Conservation (phyloP, 1,140 invertebrate genomes). For the Drosophila truncata region DNA sequence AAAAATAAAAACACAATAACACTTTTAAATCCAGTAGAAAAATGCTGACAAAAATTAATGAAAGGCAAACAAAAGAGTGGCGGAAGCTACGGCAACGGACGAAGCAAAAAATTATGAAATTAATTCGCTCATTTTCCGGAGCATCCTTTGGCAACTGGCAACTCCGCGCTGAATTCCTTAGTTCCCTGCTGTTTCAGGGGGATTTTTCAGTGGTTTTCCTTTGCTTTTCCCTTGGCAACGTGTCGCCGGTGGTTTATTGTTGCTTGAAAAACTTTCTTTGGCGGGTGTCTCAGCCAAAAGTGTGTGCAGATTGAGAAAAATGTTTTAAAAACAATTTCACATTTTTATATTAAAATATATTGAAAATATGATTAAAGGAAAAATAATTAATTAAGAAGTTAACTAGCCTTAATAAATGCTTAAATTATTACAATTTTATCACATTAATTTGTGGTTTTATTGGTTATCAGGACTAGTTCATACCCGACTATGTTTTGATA, state of each 20-base stretch:
- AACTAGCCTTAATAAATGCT: background rate
- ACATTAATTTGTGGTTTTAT: background rate
- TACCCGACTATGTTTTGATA: too few relatives aligned
- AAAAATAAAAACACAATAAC: background rate
- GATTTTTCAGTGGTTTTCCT: slow-evolving; percentile 31
- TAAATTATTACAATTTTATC: background rate
- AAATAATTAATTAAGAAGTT: background rate
- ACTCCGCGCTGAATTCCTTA: slow-evolving; percentile 25
- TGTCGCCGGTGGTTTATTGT: slow-evolving; percentile 45
- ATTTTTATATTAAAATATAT: background rate
- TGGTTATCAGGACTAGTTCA: too few relatives aligned
- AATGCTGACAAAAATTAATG: slow-evolving; percentile 32
- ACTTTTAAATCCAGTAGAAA: slow-evolving; percentile 5
- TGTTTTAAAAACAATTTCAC: too few relatives aligned
- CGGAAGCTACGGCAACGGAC: background rate
- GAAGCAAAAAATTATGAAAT: slow-evolving; percentile 44
- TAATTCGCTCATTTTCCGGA: slow-evolving; percentile 29
- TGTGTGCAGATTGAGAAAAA: slow-evolving; percentile 13
- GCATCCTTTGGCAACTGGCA: slow-evolving; percentile 10
- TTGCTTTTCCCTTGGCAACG: slow-evolving; percentile 28
- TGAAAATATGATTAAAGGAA: too few relatives aligned
- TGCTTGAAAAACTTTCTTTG: slow-evolving; percentile 47
- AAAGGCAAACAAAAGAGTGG: slow-evolving; percentile 36
- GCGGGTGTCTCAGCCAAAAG: background rate
- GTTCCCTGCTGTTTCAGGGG: slow-evolving; percentile 17